Evolutionary conservation across 2,797 vertebrate species (phyloP), one percentile per base, ranked within the genome.

Genomic region (Lacerta bilineata): DNA sequence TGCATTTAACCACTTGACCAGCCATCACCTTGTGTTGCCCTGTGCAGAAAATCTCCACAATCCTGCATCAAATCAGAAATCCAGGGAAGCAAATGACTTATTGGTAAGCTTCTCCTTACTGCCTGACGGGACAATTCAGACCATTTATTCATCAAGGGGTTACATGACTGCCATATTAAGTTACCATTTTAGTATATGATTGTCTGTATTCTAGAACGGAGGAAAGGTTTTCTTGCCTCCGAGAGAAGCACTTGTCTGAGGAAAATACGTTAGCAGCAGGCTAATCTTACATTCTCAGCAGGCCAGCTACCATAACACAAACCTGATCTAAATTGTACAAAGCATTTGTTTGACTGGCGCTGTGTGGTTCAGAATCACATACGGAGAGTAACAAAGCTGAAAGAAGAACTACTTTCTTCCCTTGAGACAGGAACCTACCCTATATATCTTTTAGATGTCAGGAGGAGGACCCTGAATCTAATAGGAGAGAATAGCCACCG

Each of bases 241-340:
- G 27, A 82, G 13, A 68, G 11, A 68, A 66, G 41, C 8, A 41
- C 10, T 25, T n/a, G 3, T 68, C 80, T 66, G 36, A 68, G 7
- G 25, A 7, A 69, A 29, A 83, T 55, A 68, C n/a, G 1, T 68
- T 83, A 69, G 64, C 33, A 27, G 23, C 64, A 68, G 64, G 8
- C 66, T 33, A 33, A 71, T 83, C 8, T 69, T 83, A 69, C 13
- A 71, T 83, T 83, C 66, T 50, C 81, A 83, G 81, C 66, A 46
- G 39, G 43, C 25, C 29, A 33, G 82, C 33, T 46, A 71, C 68
- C 27, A 71, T 33, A 71, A 71, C n/a, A 71, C 66, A 71, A 46
- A 71, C 66, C 61, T 41, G 41, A 46, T 69, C 66, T 10, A 46
- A 71, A 83, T 11, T 33, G 29, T 71, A 71, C 39, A 68, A 83